phyloP scores from a whole-genome alignment of 2,888 invertebrate species.

The Mesoligia furuncula region DNA sequence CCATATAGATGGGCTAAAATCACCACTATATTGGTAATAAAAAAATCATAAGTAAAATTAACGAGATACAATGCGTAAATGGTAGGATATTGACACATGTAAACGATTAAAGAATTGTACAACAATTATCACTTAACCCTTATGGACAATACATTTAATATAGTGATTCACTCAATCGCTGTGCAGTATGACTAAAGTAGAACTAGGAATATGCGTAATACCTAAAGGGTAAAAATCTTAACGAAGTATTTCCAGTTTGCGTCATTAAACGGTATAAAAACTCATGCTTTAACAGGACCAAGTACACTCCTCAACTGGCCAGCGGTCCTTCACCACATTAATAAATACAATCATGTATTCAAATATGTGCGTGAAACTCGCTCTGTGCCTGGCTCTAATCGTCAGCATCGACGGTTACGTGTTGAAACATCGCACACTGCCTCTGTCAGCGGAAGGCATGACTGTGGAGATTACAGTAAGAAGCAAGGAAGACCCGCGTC shows the following conservation, averaged over 20 bases:
- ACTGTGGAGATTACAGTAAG: slow-evolving; percentile 63
- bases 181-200: slow-evolving; percentile 8
- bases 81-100: background rate
- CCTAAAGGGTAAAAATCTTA: background rate
- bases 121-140: background rate
- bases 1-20: background rate
- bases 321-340: slow-evolving; percentile 46
- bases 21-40: background rate
- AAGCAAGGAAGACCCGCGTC: slow-evolving; percentile 37
- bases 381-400: slow-evolving; percentile 58
- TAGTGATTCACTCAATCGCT: slow-evolving; percentile 28
- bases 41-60: background rate
- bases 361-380: slow-evolving; percentile 59
- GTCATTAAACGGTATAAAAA: slow-evolving; percentile 52
- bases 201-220: slow-evolving; percentile 4
- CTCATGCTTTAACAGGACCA: background rate
- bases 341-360: slow-evolving; percentile 62
- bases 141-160: background rate
- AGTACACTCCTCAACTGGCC: slow-evolving; percentile 32
- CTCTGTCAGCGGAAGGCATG: slow-evolving; percentile 61
- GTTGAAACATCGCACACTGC: slow-evolving; percentile 47
- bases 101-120: background rate
- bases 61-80: background rate
- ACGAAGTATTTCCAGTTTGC: slow-evolving; percentile 13
- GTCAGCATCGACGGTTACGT: slow-evolving; percentile 59